Evolutionary conservation across 2,113 vertebrate genomes (phyloP).

Genomic region (Atractosteus spatula): DNA sequence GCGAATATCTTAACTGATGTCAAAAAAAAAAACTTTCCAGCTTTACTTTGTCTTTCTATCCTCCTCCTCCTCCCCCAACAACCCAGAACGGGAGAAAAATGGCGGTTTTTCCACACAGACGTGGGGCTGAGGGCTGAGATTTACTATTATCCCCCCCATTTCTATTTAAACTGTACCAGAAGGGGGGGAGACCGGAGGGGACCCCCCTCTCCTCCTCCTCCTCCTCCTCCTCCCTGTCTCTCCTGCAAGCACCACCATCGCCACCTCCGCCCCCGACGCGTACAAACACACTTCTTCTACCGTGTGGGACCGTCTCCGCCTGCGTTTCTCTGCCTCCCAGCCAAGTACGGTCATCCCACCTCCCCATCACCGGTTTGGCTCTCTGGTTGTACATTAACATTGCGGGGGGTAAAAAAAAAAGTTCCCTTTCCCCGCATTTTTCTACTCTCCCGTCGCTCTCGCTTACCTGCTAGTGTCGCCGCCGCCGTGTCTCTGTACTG

Average conservation of each 20-base stretch:
- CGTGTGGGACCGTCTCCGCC: not conserved
- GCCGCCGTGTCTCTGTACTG: constrained; percentile 18
- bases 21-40: constrained; percentile 7
- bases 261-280: no score
- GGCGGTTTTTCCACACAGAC: no score
- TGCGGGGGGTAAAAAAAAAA: not conserved
- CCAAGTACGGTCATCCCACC: not conserved
- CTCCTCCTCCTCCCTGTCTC: not conserved
- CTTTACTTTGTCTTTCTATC: not conserved
- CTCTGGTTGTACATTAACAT: not conserved
- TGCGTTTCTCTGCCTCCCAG: not conserved
- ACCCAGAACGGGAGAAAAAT: no score
- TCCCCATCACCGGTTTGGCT: no score
- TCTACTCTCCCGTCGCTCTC: not conserved
- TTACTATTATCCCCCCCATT: no score
- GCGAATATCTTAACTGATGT: no score
- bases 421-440: not conserved
- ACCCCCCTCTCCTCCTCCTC: no score
- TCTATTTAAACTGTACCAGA: no score
- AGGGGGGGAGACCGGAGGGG: no score
- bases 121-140: no score
- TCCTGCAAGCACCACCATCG: no score
- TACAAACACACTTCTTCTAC: not conserved
- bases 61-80: no score
- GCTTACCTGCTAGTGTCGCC: constrained; percentile 22